Evolutionary conservation across 2,113 vertebrate species (phyloP), one percentile per base, ranked within the genome.

Genomic region (Ranitomeya imitator): DNA sequence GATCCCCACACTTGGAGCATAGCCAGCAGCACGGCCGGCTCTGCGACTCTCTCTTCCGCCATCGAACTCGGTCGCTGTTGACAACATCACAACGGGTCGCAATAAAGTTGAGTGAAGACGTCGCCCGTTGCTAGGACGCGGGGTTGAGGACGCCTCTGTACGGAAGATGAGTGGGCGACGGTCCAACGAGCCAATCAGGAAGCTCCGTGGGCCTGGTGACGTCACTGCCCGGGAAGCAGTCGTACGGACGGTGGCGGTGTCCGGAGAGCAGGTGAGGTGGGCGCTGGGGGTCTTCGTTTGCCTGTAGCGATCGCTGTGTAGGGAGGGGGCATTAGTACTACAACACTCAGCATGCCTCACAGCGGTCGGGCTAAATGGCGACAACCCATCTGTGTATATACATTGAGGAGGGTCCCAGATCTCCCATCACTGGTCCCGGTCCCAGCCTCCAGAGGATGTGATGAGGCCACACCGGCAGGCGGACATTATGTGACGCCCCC

Each of bases 211-310:
- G 73, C 23, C 37, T n/a, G 6, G 59, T 86, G 85, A 78, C 85
- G 57, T 86, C 85, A 61, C 19, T 21, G 85, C 59, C 85, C 85
- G 85, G 85, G 85, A 86, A 86, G 85, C 52, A 78, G 74, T 63
- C 61, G 85, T 77, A 78, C 57, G 59, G 57, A 63, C 37, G 73
- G 59, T 51, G 55, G 71, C 52, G 83, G 65, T 71, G 63, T 21
- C 21, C 52, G 37, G 65, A n/a, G 7, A 51, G 83, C 67, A 73
- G 83, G 67, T 74, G 83, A 59, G 67, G 19, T 55, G 61, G 82
- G 6, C 63, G 13, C 5, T 18, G 3, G 18, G 59, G 31, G 79
- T 31, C 57, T 37, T 26, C 14, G 21, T 79, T 7, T 79, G 78
- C 7, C 13, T 6, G 14, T 12, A 21, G 61, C 18, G 18, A 18